Conservation (phyloP, 92 coral and sea anemone species). For the Bergia puertoricense region DNA sequence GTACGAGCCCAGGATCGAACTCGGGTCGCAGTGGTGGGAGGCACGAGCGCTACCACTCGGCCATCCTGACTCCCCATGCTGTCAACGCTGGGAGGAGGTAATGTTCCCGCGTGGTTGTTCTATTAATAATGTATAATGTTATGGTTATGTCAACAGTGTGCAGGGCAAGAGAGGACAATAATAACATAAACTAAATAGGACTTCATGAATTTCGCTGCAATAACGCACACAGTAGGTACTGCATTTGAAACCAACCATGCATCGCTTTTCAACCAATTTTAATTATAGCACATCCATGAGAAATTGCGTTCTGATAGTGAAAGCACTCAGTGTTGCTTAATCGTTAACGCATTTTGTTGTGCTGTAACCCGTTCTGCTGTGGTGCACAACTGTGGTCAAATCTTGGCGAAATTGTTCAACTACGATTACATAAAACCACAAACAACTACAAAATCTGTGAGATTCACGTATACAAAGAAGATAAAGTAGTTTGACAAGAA, state of each 20-base stretch:
- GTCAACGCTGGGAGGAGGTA: too few relatives aligned
- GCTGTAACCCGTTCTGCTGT: neutral
- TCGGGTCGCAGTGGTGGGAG: too few relatives aligned
- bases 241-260: neutral
- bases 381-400: neutral
- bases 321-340: neutral
- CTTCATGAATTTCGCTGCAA: neutral
- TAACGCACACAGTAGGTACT: neutral
- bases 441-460: neutral
- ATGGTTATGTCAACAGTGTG: too few relatives aligned
- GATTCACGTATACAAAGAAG: neutral
- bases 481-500: neutral
- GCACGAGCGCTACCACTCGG: too few relatives aligned
- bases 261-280: neutral
- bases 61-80: too few relatives aligned
- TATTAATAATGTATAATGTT: too few relatives aligned
- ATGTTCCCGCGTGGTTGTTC: too few relatives aligned
- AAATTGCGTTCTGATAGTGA: too few relatives aligned
- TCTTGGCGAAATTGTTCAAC: neutral
- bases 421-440: neutral
- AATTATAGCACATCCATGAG: neutral
- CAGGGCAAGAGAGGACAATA: neutral
- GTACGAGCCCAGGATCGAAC: too few relatives aligned
- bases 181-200: neutral
- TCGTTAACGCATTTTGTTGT: neutral